These are phyloP conservation scores for Saccopteryx leptura DNA, from an alignment of 2,113 vertebrate species.

Conservation along the genomic window DNA sequence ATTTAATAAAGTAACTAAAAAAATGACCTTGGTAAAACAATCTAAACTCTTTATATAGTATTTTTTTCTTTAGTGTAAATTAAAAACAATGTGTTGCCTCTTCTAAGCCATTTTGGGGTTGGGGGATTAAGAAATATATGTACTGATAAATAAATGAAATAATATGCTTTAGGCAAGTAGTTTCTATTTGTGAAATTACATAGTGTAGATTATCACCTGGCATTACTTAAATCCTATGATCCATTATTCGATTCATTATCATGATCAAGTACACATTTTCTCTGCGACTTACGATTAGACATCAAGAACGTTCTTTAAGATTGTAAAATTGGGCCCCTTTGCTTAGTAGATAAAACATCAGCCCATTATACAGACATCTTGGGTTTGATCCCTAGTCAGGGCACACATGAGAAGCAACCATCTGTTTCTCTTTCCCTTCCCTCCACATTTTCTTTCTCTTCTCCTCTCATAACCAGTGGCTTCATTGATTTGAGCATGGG, in stretches of 20 bases:
- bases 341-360: too few species aligned
- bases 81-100: neutral
- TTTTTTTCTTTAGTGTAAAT: neutral
- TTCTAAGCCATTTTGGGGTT: neutral
- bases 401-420: too few species aligned
- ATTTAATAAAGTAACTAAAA: neutral
- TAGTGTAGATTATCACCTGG: neutral
- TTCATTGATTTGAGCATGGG: too few species aligned
- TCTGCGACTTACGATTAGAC: neutral
- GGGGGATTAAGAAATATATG: neutral
- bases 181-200: conserved; percentile 31
- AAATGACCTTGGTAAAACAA: neutral
- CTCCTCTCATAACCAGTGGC: too few species aligned
- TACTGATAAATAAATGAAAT: neutral
- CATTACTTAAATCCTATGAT: neutral
- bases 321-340: neutral
- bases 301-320: neutral
- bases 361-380: too few species aligned
- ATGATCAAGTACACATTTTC: conserved; percentile 4
- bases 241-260: neutral
- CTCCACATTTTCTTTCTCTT: too few species aligned
- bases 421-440: too few species aligned
- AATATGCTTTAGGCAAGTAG: neutral
- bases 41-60: neutral
- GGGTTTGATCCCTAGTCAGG: too few species aligned